A percentile compares a stretch with the other conserved stretches of the same genome.
Conservation (phyloP, 2,888 invertebrate species). For the Xestoiulus laeticollis region DNA sequence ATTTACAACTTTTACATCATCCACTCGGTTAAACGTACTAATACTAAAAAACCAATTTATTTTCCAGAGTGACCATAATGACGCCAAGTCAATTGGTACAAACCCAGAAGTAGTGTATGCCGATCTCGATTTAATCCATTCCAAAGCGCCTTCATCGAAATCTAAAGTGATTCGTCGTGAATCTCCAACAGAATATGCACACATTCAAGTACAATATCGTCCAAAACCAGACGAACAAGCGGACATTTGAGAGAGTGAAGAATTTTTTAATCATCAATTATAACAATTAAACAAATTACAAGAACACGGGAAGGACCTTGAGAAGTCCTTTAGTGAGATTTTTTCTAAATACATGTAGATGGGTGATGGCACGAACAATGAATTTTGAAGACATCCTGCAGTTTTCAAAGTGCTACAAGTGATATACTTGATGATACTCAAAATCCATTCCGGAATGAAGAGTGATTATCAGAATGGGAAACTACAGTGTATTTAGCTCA, state of each 20-base stretch:
- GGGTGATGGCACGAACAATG: neutral
- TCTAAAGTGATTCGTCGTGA: slow-evolving; percentile 47
- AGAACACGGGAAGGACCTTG: neutral
- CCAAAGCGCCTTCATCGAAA: slow-evolving; percentile 1
- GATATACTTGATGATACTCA: neutral
- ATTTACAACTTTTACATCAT: too few species aligned
- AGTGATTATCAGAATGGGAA: neutral
- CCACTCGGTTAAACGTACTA: too few species aligned
- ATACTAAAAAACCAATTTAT: too few species aligned
- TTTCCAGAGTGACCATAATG: slow-evolving; percentile 53
- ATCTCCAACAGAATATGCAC: slow-evolving; percentile 57
- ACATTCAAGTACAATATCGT: slow-evolving; percentile 57
- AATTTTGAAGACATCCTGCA: neutral
- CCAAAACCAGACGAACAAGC: slow-evolving; percentile 57
- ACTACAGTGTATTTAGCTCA: neutral
- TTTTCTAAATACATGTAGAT: neutral
- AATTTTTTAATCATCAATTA: neutral
- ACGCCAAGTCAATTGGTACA: slow-evolving; percentile 35
- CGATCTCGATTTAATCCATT: slow-evolving; percentile 62
- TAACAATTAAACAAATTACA: slow-evolving; percentile 28
- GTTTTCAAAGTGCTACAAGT: neutral
- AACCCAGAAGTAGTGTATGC: slow-evolving; percentile 62
- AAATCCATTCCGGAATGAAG: neutral
- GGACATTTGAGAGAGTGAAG: slow-evolving; percentile 52
- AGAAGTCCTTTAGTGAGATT: neutral